Evolutionary conservation across 2,888 invertebrate genomes (phyloP), one percentile per base, ranked within the genome.

Genomic region (Ochropleura leucogaster): DNA sequence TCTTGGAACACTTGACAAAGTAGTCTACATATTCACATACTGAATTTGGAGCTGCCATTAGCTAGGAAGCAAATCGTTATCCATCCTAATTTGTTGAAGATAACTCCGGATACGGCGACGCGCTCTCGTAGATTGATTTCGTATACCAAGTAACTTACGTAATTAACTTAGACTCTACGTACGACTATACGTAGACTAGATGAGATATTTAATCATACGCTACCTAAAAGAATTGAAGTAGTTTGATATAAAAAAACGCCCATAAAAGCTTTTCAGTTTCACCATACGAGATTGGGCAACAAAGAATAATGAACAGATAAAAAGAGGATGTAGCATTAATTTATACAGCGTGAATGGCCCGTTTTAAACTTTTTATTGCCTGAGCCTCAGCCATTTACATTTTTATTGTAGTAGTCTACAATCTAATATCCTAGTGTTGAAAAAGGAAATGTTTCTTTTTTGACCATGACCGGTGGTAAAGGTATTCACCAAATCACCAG

Each of bases 221-320:
- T 6, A 57, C 1, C 6, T 5, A 14, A 55, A 42, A 9, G 4
- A 18, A 44, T 57, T 12, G 4, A 7, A 10, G 53, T 6, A 14
- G 4, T 49, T 44, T n/a, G 47, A 42, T 49, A 51, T 10, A 30
- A 47, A 51, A 57, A 57, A 30, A 6, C 44, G 14, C 40, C 4
- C 8, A 47, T 0, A 49, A 7, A 51, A 20, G 18, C 44, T 63
- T 55, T 70, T 40, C 51, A 47, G 60, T 68, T 62, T 47, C 53
- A 51, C 40, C 20, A 57, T 46, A 78, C 46, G 30, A 42, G 16
- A 51, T 64, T n/a, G 57, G 12, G 49, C 51, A 47, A 78, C 72
- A 77, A 60, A 77, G 72, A 78, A 57, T 72, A 64, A 77, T 55
- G 62, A 68, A 62, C 69, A 62, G 55, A 64, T 71, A 64, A 57